Base-by-base conservation (phyloP, 2,888 invertebrate species). In the Hypsopygia costalis region DNA sequence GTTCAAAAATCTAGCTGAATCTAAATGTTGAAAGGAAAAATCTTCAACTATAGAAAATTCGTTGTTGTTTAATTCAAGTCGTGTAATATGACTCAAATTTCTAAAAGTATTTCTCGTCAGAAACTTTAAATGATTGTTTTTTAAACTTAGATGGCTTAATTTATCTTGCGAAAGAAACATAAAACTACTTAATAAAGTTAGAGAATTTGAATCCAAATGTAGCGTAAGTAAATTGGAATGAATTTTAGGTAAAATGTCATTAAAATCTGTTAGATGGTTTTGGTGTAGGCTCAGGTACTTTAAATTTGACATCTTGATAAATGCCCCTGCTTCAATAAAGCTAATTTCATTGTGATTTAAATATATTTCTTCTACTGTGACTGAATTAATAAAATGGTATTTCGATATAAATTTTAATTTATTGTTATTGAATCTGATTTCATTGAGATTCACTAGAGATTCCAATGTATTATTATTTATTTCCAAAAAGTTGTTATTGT, bases 281-380 rank as follows among this genome's bases (percentile, higher is more conserved):
- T 94, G 93, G 67, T 95, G 94, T 46, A 98, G 83, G 76, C 95
- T 95, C 29, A 98, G 92, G 72, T 95, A 96, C 65, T 95, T 95
- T 51, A 98, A 89, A 59, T 91, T 92, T 55, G 89, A 91, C 64
- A 96, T 86, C 11, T 92, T 92, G 29, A 91, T 89, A 68, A 97
- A 94, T 4, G 95, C 93, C 11, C 94, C 95, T 10, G 94, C 91
- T 61, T 96, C 95, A 63, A 97, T 94, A 44, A 92, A 91, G 41
- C 92, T 92, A 47, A 97, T 94, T 52, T 92, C 91, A 80, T 97
- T 97, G 76, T 96, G 94, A 72, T 97, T 95, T 45, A 97, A 89
- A 80, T 97, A 95, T 45, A 97, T 82, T 73, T 96, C 96, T 58
- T 94, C 90, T 34, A 97, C 79, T 36, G 93, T 91, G 0, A 94